These are phyloP conservation scores for Caradrina clavipalpis DNA, from an alignment of 2,888 invertebrate genomes.

Conservation along the genomic window DNA sequence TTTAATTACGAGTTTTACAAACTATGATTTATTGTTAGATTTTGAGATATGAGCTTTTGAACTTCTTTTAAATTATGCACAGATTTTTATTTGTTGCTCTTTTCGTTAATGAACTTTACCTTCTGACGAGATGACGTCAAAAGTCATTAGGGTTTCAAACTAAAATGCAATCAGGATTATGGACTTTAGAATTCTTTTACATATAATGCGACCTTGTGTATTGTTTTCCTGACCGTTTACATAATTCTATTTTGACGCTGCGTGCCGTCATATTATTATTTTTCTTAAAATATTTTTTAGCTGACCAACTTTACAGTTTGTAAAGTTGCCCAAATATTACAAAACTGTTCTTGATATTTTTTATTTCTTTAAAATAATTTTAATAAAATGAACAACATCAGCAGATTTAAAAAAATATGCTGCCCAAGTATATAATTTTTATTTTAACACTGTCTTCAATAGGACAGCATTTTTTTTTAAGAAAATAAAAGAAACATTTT, in stretches of 20 bases:
- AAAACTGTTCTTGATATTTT: too few relatives aligned
- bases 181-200: too few relatives aligned
- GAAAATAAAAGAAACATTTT: background rate
- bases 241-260: background rate
- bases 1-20: slow-evolving; percentile 82
- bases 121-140: slow-evolving; percentile 9
- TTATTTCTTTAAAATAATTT: too few relatives aligned
- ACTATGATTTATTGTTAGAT: slow-evolving; percentile 81
- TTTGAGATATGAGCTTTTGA: slow-evolving; percentile 59
- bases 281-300: slow-evolving; percentile 1
- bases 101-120: slow-evolving; percentile 39
- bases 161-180: background rate
- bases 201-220: background rate
- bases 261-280: too few relatives aligned
- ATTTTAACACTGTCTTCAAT: too few relatives aligned
- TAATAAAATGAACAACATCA: too few relatives aligned
- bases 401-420: background rate
- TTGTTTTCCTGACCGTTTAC: background rate
- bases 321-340: too few relatives aligned
- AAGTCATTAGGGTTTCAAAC: slow-evolving; percentile 24
- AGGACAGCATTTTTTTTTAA: background rate
- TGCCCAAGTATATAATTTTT: too few relatives aligned
- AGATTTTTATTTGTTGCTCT: slow-evolving; percentile 24
- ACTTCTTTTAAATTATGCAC: slow-evolving; percentile 41
- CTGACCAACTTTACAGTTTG: too few relatives aligned